Base-by-base conservation (phyloP, 1,140 invertebrate genomes). In the Muscidifurax raptorellus region DNA sequence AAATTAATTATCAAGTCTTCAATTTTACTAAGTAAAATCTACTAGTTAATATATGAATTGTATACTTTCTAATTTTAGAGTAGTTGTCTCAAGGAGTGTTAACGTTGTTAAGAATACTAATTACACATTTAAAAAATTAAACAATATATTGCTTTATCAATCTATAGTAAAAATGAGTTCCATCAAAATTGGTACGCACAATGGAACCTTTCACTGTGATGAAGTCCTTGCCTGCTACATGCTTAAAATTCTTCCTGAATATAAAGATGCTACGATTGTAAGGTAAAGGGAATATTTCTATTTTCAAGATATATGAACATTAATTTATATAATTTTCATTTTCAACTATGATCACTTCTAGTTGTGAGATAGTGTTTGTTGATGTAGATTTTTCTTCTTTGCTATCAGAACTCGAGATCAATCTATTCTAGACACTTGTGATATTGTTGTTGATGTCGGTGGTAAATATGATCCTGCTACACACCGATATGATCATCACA, bases 371-470 rank as follows among this genome's bases (percentile, higher is more conserved):
- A 74, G 22, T 40, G 32, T 59, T 32, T 59, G 10, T n/a, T 64
- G 32, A 72, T 10, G 28, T 18, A 28, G 67, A n/a, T 71, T n/a
- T 30, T 40, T 74, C 4, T 72, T 47, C 74, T 69, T 84, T 81
- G 80, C 44, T 90, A 87, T 74, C 85, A 93, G 92, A 90, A 95
- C 95, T 10, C 90, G 97, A 77, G 94, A 97, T 90, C 87, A 91
- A n/a, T 88, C 90, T 36, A 85, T 97, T 85, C 93, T 99, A 67
- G 94, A 96, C 18, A 95, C 94, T 7, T 99, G 98, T 94, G 97
- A 99, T 90, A 96, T 99, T 87, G 97, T 99, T 28, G 96, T 99
- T 6, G 99, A 99, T 94, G 98, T 99, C 36, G 99, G 99, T n/a
- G 96, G 94, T 9, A 95, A 95, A 25, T 99, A 97, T 93, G 95